Base-by-base conservation (phyloP, 1,140 invertebrate genomes). In the Zaprionus taronus region DNA sequence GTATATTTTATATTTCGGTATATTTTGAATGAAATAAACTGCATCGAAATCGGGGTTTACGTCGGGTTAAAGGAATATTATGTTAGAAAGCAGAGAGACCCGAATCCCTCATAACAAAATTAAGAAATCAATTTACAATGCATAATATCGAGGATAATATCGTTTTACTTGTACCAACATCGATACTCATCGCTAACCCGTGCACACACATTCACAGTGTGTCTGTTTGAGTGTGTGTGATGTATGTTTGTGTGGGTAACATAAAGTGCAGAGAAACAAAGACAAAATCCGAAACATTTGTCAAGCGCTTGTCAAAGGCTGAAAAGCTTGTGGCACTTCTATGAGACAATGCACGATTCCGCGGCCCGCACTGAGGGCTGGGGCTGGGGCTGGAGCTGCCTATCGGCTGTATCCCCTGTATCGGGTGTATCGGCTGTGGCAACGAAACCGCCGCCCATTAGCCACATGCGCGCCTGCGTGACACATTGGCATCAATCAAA, bases 391-490 rank as follows among this genome's bases (percentile, higher is more conserved):
- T 56, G 22, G 22, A 4, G 53, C 53, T 31, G 15, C 14, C 17
- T 51, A 51, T 51, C 47, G 53, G 15, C 53, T 56, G 26, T n/a
- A 55, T 26, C 28, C 15, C 22, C 9, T 31, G 17, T 47, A 26
- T 34, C 31, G 49, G 51, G n/a, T 55, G 51, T 55, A 24, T 38
- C 31, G 53, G 63, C 51, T 44, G 31, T 38, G 51, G 72, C 24
- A 65, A 73, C 60, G 71, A 64, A 83, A 90, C 84, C 81, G 81
- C 84, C 81, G 81, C 81, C 81, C 72, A 91, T 92, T 90, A 92
- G 87, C 86, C 83, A 92, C 91, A 92, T 92, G 91, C 91, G 91
- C 91, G 84, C 87, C 91, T 92, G 91, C 91, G 91, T 92, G 91
- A 92, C 91, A 92, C 76, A 85, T 86, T 71, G 91, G 76, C 91